Conservation (phyloP, 2,888 invertebrate species). For the Crematogaster levior region DNA sequence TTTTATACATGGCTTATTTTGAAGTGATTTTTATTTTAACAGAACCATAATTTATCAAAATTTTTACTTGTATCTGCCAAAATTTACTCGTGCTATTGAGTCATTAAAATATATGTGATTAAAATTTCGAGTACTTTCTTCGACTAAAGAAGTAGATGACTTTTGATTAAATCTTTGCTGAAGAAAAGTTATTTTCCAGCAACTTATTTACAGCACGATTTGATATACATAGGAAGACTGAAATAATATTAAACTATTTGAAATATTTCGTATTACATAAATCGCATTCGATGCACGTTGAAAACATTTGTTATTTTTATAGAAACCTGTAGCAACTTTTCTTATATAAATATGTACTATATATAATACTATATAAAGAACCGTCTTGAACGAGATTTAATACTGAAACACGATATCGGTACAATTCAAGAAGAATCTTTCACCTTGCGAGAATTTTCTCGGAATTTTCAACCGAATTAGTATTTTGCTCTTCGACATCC, state of each 20-base stretch:
- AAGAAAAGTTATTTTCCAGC: neutral
- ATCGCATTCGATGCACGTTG: neutral
- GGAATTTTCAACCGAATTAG: slow-evolving; percentile 44
- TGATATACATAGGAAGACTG: neutral
- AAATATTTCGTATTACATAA: slow-evolving; percentile 3
- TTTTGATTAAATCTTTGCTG: neutral
- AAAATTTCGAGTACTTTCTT: neutral
- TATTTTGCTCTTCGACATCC: slow-evolving; percentile 25
- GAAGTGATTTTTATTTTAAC: neutral
- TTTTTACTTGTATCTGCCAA: neutral
- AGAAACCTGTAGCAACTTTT: neutral
- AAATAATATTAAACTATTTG: slow-evolving; percentile 8
- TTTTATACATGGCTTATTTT: neutral
- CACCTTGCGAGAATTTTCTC: neutral
- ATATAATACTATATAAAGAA: no score
- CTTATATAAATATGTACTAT: slow-evolving; percentile 29
- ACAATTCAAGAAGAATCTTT: neutral
- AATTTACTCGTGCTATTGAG: neutral
- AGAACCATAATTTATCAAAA: neutral
- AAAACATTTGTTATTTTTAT: neutral
- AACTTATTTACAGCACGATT: neutral
- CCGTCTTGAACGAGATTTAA: neutral
- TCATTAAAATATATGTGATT: neutral
- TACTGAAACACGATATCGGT: slow-evolving; percentile 2
- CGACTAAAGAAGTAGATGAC: neutral